These are phyloP conservation scores for Zonotrichia albicollis DNA, from an alignment of 2,797 vertebrate species.

Conservation along the genomic window DNA sequence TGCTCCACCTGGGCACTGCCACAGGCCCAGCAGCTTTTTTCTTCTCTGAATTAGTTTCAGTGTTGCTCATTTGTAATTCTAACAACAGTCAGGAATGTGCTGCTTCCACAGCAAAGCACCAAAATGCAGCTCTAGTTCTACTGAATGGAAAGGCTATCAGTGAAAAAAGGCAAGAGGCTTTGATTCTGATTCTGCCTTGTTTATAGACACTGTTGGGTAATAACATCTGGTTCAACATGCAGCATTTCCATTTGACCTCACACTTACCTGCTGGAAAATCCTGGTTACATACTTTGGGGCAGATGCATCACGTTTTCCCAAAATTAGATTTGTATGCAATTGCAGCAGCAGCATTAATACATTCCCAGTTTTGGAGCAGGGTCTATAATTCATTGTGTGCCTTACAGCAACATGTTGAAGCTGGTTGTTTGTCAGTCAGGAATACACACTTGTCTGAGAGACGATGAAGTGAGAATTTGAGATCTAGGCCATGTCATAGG, in stretches of 20 bases:
- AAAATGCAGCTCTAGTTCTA: background rate
- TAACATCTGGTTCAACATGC: background rate
- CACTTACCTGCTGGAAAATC: background rate
- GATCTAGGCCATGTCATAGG: background rate
- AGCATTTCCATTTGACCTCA: background rate
- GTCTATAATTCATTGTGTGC: background rate
- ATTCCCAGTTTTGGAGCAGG: background rate
- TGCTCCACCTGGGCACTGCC: background rate
- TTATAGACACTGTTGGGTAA: background rate
- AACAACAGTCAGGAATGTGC: background rate
- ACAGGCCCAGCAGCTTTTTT: background rate
- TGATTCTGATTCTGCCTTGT: background rate
- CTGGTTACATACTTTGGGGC: background rate
- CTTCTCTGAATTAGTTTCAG: background rate
- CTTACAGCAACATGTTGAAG: accelerated
- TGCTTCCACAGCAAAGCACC: background rate
- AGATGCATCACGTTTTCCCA: accelerated
- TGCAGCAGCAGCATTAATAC: background rate
- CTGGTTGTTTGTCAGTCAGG: background rate
- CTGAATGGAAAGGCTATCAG: background rate
- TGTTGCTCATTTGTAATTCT: background rate
- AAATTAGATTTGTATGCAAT: background rate
- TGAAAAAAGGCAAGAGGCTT: background rate
- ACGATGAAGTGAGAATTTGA: background rate
- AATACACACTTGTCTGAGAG: background rate